These are phyloP conservation scores for Leucozona laternaria DNA, from an alignment of 2,888 invertebrate genomes.

Conservation along the genomic window DNA sequence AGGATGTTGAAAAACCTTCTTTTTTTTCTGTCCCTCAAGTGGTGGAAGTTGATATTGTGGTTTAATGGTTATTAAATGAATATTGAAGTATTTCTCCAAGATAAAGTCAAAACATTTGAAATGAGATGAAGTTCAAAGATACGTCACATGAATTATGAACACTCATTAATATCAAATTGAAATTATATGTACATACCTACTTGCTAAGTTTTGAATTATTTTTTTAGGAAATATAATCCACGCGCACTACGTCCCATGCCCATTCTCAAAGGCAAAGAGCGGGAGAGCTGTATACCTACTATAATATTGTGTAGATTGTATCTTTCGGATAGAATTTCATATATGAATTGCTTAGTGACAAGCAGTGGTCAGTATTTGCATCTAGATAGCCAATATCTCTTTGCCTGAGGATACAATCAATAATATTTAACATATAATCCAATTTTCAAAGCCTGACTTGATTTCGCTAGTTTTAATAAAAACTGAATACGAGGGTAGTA, in stretches of 20 bases:
- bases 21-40: background rate
- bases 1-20: constrained; percentile 44
- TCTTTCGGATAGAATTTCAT: constrained; percentile 68
- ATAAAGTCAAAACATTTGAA: constrained; percentile 55
- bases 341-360: constrained; percentile 60
- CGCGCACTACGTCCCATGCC: background rate
- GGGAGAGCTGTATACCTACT: background rate
- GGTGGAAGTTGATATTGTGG: constrained; percentile 3
- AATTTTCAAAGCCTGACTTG: constrained; percentile 40
- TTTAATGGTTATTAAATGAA: constrained; percentile 65
- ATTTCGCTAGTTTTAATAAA: background rate
- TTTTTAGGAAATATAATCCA: constrained; percentile 49
- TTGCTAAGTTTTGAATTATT: constrained; percentile 15
- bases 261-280: background rate
- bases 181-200: constrained; percentile 1
- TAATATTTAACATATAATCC: constrained; percentile 53
- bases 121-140: constrained; percentile 69
- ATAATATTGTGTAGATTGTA: constrained; percentile 48
- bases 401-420: constrained; percentile 51
- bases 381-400: constrained; percentile 60
- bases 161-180: constrained; percentile 60
- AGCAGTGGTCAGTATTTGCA: constrained; percentile 68
- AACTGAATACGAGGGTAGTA: background rate
- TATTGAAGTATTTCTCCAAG: constrained; percentile 61
- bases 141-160: constrained; percentile 64